Base-by-base conservation (phyloP, 2,888 invertebrate species). In the Gastrophysa polygoni region DNA sequence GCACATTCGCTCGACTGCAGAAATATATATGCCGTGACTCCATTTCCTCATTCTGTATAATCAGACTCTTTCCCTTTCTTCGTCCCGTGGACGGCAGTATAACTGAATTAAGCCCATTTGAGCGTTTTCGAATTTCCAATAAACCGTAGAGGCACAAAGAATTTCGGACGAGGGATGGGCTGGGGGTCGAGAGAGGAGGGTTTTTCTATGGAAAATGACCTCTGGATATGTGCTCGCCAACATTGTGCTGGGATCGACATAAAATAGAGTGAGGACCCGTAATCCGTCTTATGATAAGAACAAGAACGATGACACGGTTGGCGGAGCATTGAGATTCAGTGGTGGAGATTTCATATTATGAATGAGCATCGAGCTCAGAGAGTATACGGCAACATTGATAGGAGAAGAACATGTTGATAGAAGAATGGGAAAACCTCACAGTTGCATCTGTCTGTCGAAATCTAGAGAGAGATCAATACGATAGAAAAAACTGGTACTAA, bases 211-310 rank as follows among this genome's bases (percentile, higher is more conserved):
- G 61, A 60, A 60, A 67, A 63, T n/a, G 43, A 61, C 62, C 54
- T 6, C 17, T 59, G 71, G 62, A 69, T 69, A 68, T 67, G 69
- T 72, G 65, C 51, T 43, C 34, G 59, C 38, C 68, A 69, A 73
- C 74, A 73, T 75, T 76, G 75, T 77, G 78, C 78, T 77, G 78
- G 77, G 75, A 76, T 77, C 76, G 78, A 75, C 78, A 78, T 77
- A 77, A 78, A 78, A 76, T 75, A 75, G 75, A 76, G 74, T 75
- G 64, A 63, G 65, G 66, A 58, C 63, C 60, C 68, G 71, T 75
- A 74, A 75, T 77, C 73, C 73, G 68, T 73, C 77, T 76, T 74
- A 75, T 73, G 73, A 74, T 75, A 74, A 75, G 74, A 76, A 74
- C 73, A 72, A 73, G 72, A 75, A 74, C 73, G 72, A 5, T 7